Evolutionary conservation across 2,113 vertebrate genomes (phyloP).

Genomic region (Pongo pygmaeus): DNA sequence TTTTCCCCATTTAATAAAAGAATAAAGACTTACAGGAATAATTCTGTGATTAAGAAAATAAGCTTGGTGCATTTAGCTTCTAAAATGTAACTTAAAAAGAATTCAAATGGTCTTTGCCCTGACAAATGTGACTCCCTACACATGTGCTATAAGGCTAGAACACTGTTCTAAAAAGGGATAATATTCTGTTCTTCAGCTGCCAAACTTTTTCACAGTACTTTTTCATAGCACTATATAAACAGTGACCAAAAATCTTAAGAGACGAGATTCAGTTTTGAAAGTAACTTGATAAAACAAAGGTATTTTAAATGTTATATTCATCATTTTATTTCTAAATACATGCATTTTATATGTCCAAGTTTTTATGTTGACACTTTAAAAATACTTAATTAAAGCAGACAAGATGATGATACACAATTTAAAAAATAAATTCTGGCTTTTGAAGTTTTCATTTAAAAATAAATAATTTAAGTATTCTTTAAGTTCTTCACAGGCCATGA

Average conservation of each 20-base stretch:
- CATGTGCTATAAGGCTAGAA: background rate
- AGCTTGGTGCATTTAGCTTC: background rate
- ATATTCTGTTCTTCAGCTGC: background rate
- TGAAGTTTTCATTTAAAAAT: constrained; percentile 44
- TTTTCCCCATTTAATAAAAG: background rate
- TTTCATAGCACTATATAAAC: background rate
- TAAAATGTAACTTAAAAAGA: constrained; percentile 36
- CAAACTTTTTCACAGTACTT: background rate
- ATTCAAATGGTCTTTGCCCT: background rate
- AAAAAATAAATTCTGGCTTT: background rate
- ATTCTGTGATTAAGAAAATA: background rate
- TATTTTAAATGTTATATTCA: background rate
- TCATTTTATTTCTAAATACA: background rate
- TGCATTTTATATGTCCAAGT: background rate
- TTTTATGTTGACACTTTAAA: background rate
- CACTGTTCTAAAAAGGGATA: background rate
- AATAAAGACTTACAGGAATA: background rate
- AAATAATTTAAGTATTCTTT: background rate
- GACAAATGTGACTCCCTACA: background rate
- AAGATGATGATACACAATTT: background rate
- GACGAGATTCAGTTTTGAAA: background rate
- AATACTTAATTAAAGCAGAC: background rate
- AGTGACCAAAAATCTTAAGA: background rate
- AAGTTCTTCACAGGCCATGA: background rate
- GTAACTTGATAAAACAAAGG: background rate